Conservation (phyloP, 1,140 invertebrate species). For the Melipona quadrifasciata region DNA sequence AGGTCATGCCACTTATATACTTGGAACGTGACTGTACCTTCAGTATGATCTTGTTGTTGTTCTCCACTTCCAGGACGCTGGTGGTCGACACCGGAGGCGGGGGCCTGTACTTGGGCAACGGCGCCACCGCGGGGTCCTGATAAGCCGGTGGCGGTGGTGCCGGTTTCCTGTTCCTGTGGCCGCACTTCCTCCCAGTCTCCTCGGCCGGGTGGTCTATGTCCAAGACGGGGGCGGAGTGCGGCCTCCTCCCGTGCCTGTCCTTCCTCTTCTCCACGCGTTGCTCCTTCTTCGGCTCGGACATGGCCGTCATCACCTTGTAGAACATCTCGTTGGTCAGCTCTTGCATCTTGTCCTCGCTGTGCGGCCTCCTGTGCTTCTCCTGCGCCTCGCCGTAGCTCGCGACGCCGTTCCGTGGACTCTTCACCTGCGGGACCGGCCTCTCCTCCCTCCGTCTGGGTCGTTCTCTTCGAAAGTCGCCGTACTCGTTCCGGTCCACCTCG, state of each 20-base stretch:
- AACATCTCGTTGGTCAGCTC: constrained; percentile 69
- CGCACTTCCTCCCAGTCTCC: constrained; percentile 67
- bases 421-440: constrained; percentile 20
- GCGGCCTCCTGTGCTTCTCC: constrained; percentile 49
- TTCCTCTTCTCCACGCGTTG: constrained; percentile 63
- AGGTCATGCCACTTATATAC: no score
- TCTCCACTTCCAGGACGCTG: constrained; percentile 76
- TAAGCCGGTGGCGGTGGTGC: constrained; percentile 75
- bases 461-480: constrained; percentile 62
- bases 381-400: constrained; percentile 11
- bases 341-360: constrained; percentile 47
- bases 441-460: constrained; percentile 43
- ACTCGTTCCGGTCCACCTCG: constrained; percentile 69
- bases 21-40: constrained; percentile 58
- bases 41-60: constrained; percentile 77
- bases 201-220: constrained; percentile 68
- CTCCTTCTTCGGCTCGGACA: constrained; percentile 69
- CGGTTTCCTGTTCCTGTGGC: constrained; percentile 68
- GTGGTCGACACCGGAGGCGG: constrained; percentile 53
- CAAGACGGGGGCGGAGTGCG: constrained; percentile 77
- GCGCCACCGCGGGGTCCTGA: constrained; percentile 76
- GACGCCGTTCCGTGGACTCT: constrained; percentile 53
- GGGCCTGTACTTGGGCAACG: constrained; percentile 64
- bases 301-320: constrained; percentile 75
- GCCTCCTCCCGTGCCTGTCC: constrained; percentile 70